Base-by-base conservation (phyloP, 2,888 invertebrate genomes). In the Pheosia tremula region DNA sequence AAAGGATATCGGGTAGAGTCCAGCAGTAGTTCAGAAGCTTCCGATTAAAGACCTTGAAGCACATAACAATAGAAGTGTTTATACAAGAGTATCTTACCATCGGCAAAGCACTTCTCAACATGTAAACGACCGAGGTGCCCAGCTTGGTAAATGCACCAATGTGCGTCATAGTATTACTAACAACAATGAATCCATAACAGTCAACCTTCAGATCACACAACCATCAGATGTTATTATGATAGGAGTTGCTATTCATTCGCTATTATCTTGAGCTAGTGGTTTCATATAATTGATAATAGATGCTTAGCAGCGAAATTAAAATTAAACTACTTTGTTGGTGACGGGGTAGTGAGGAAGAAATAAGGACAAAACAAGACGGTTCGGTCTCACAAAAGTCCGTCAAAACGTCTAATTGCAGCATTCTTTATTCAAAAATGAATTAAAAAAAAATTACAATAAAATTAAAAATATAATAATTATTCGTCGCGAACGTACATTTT, bases 41-140 rank as follows among this genome's bases (percentile, higher is more conserved):
- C 41, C 41, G 0, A 41, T 41, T 41, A 0, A 24, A 24, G 0
- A 24, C 24, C 24, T 24, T 24, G 24, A 24, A 24, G 24, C 24
- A 24, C 24, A 24, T 24, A 24, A 24, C 24, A 4, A 4, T 10
- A 4, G 11, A 47, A 47, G 9, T 1, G 11, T 4, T 47, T 11
- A 47, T 47, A n/a, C 10, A 47, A 47, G 47, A 47, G n/a, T 47
- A 47, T 9, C 9, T 24, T 43, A 47, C 60, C 60, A 60, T 60
- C 47, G 58, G 54, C 13, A 49, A 60, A 50, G 9, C 50, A 8
- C n/a, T 11, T 49, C 24, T 8, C 50, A 47, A 4, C 9, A 8
- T 52, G 53, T 53, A 9, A 53, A 37, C 53, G 11, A 53, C 53
- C 37, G 37, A 5, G 4, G 13, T 5, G 8, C n/a, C n/a, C 39